Base-by-base conservation (phyloP, 2,888 invertebrate species). In the Idaea straminata region DNA sequence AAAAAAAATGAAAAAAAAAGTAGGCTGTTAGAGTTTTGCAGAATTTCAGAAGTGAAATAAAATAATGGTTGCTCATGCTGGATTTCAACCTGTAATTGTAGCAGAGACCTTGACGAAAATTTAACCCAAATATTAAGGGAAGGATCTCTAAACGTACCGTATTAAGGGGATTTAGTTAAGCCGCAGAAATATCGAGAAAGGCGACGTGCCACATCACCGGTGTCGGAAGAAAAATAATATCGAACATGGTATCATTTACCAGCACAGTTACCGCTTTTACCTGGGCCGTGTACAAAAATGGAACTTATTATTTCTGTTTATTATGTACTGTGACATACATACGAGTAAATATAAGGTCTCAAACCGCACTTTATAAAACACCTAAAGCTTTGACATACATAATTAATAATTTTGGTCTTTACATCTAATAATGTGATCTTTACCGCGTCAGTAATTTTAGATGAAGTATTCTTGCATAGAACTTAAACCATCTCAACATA, bases 151-250 rank as follows among this genome's bases (percentile, higher is more conserved):
- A 47, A 58, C 16, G 58, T 58, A 16, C 58, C 79, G 80, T 83
- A 83, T 83, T 82, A 81, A 79, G 72, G 72, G 84, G 84, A 84
- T 86, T 85, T 80, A 73, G 77, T 75, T 83, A 82, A 86, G 80
- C 85, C 79, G 77, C 77, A 81, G 83, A 83, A 76, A 78, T 82
- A 85, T 84, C 77, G 64, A 71, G 73, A 69, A 74, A 69, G 74
- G 73, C 74, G 73, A 58, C 68, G 72, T 64, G 70, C 73, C 66
- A 66, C 65, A 58, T 58, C 58, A n/a, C n/a, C 16, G 16, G 58
- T 58, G 47, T 7, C 47, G 47, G 47, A 47, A 47, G 47, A 47
- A 47, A 47, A 47, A 47, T 47, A 47, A 47, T 47, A 10, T 10
- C 47, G 36, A 57, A 36, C 57, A 61, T 15, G 61, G 64, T 10